These are phyloP conservation scores for Thamnophis sirtalis DNA, from an alignment of 2,113 vertebrate species.

Conservation along the genomic window DNA sequence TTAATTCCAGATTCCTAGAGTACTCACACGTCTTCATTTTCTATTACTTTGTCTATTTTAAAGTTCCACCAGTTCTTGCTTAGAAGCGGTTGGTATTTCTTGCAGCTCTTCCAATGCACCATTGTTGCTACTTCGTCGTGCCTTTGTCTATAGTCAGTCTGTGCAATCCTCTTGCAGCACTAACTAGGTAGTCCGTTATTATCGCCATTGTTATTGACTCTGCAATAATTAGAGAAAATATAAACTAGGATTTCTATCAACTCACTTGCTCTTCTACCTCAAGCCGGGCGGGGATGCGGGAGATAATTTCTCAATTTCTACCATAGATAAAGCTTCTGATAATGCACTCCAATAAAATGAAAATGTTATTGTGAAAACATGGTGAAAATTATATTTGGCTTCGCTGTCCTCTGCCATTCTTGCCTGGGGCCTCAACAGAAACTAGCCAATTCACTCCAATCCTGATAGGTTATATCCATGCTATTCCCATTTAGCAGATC, in stretches of 20 bases:
- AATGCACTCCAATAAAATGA: neutral
- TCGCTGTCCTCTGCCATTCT: neutral
- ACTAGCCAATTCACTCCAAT: neutral
- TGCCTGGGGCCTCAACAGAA: constrained; percentile 6
- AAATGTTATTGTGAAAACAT: neutral
- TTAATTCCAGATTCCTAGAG: neutral
- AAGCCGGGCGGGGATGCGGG: too few relatives aligned
- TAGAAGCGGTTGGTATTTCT: neutral
- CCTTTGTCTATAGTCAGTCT: neutral
- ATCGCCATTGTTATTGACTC: neutral
- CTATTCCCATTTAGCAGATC: constrained; percentile 3
- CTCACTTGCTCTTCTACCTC: neutral
- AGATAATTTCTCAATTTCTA: neutral
- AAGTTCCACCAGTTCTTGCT: neutral
- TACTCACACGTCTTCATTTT: neutral
- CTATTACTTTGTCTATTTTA: neutral
- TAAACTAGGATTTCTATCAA: neutral
- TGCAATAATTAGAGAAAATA: neutral
- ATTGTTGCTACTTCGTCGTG: neutral
- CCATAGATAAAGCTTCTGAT: neutral
- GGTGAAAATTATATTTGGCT: constrained; percentile 19
- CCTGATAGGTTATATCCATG: constrained; percentile 1
- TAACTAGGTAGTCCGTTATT: neutral
- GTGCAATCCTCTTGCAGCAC: neutral
- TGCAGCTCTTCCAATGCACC: neutral